Evolutionary conservation across 2,888 invertebrate genomes (phyloP).

Genomic region (Zelleria hepariella): DNA sequence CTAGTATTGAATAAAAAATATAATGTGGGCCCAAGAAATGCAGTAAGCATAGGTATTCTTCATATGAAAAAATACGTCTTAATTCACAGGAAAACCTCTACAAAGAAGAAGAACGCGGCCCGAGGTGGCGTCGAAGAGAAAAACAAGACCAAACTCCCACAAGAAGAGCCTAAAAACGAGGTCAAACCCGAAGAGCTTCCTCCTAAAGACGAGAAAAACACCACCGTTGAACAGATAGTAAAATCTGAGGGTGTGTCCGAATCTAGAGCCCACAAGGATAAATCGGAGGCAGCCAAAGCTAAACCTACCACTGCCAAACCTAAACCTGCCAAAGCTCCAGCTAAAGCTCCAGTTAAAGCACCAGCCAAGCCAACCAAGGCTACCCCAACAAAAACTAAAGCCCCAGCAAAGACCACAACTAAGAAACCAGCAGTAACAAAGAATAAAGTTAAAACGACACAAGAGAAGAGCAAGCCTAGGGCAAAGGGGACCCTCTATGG

Average conservation of each 20-base stretch:
- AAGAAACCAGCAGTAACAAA: conserved; percentile 42
- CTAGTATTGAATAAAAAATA: no score
- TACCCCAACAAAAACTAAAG: conserved; percentile 31
- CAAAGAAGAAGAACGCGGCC: conserved; percentile 52
- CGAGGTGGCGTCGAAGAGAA: conserved; percentile 35
- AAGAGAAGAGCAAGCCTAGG: conserved; percentile 70
- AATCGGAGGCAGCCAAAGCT: conserved; percentile 39
- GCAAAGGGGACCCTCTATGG: conserved; percentile 87
- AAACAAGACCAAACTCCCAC: conserved; percentile 26
- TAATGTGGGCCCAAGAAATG: no score
- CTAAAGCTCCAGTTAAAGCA: neutral
- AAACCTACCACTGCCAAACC: conserved; percentile 32
- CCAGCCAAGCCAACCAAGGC: conserved; percentile 29
- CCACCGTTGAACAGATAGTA: conserved; percentile 16
- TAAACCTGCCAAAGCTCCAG: conserved; percentile 30
- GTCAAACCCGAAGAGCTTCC: conserved; percentile 29
- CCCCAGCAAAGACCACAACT: conserved; percentile 42
- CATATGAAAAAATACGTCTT: neutral
- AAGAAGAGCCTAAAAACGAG: conserved; percentile 27
- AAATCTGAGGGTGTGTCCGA: conserved; percentile 19
- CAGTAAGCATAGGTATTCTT: no score
- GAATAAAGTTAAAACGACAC: conserved; percentile 50
- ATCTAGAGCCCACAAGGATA: conserved; percentile 50
- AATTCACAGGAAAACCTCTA: conserved; percentile 40
- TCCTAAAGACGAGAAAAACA: conserved; percentile 15